Evolutionary conservation across 2,113 vertebrate genomes (phyloP).

Genomic region (Elaphurus davidianus): DNA sequence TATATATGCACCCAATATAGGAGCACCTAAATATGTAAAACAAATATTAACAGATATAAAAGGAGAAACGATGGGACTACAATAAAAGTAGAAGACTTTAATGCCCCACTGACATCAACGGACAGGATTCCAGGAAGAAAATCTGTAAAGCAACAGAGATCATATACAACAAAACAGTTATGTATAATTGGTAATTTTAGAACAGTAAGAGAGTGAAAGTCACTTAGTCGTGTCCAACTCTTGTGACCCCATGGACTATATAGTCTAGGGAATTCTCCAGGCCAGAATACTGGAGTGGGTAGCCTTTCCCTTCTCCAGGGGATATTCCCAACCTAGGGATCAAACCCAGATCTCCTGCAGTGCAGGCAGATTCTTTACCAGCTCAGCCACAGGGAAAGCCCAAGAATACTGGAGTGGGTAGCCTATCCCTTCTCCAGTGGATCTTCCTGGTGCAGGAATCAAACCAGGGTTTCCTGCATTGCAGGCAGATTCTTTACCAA

Average conservation of each 20-base stretch:
- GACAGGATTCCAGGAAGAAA: not conserved
- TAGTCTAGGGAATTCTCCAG: no score
- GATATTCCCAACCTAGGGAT: not conserved
- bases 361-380: not conserved
- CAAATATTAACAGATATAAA: not conserved
- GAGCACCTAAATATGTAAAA: not conserved
- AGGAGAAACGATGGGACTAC: not conserved
- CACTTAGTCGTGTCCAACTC: accelerated
- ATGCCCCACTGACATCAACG: not conserved
- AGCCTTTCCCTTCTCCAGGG: not conserved
- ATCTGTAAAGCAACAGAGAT: not conserved
- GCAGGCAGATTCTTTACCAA: not conserved
- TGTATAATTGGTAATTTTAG: not conserved
- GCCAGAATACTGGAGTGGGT: not conserved
- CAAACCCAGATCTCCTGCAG: not conserved
- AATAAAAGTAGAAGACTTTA: not conserved
- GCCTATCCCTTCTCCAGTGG: not conserved
- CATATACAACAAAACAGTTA: not conserved
- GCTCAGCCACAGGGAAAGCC: not conserved
- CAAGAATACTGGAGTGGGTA: not conserved
- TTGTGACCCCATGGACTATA: no score
- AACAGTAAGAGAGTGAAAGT: not conserved
- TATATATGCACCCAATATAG: not conserved
- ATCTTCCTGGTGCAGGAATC: not conserved
- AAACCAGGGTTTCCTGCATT: not conserved